A percentile compares a stretch with the other conserved stretches of the same genome.
These are phyloP conservation scores for Euspilapteryx auroguttella DNA, from an alignment of 2,888 invertebrate species.

Conservation along the genomic window DNA sequence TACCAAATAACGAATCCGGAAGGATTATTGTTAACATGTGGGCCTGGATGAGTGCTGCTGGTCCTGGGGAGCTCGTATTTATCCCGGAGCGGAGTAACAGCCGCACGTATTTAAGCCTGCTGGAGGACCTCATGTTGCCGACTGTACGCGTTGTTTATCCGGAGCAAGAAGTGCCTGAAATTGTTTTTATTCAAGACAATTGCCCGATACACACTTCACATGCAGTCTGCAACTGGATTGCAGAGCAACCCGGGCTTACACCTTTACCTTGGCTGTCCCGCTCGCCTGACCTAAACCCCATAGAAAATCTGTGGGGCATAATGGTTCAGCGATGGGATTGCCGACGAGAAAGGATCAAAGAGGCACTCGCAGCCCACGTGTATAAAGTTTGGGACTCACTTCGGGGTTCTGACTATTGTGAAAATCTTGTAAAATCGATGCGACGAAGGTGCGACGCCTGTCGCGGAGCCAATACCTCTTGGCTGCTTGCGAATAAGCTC, in stretches of 20 bases:
- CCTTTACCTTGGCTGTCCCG: conserved; percentile 6
- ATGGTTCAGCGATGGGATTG: conserved; percentile 8
- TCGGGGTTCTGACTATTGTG: conserved; percentile 5
- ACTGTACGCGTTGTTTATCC: too few relatives aligned
- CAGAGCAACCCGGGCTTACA: conserved; percentile 2
- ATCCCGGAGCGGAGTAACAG: too few relatives aligned
- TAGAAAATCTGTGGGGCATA: conserved; percentile 8
- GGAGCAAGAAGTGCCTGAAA: too few relatives aligned
- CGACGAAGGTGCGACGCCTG: conserved; percentile 6
- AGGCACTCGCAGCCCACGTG: conserved; percentile 3
- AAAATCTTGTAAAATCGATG: conserved; percentile 7
- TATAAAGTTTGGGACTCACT: conserved; percentile 6
- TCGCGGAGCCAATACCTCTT: too few relatives aligned
- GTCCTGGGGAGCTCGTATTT: too few relatives aligned
- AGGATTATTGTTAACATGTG: too few relatives aligned
- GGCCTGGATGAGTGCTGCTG: too few relatives aligned
- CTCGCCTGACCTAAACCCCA: conserved; percentile 7
- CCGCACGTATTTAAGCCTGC: too few relatives aligned
- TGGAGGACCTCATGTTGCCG: too few relatives aligned
- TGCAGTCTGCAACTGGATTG: conserved; percentile 5
- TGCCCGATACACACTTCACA: conserved; percentile 7
- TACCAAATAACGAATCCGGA: too few relatives aligned
- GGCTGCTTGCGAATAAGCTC: too few relatives aligned
- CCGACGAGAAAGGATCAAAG: conserved; percentile 4
- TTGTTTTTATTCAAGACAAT: too few relatives aligned